Percentiles rank a stretch among this genome's conserved stretches.
Evolutionary conservation across 2,888 invertebrate genomes (phyloP).

Genomic region (Sinopyrophorus schimmeli): DNA sequence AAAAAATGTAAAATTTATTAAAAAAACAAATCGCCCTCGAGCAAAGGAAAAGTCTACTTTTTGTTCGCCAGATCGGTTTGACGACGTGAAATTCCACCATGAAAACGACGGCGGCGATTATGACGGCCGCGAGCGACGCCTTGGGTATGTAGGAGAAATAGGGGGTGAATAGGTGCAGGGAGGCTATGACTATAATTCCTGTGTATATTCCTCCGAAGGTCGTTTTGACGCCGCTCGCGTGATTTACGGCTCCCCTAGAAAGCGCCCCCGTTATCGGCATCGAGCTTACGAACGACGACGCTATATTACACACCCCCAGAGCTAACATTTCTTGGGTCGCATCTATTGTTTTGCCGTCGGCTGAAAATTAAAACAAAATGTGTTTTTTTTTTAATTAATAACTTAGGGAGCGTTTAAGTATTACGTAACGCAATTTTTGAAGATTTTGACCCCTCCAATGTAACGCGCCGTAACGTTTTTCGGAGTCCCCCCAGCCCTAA

Average conservation of each 20-base stretch:
- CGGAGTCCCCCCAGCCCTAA: too few relatives aligned
- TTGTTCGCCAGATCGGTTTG: constrained; percentile 67
- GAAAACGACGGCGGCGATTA: constrained; percentile 71
- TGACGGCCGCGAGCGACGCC: constrained; percentile 69
- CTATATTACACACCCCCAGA: constrained; percentile 65
- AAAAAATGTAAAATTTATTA: constrained; percentile 17
- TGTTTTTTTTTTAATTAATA: background rate
- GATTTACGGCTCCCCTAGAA: constrained; percentile 70
- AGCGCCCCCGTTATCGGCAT: constrained; percentile 69
- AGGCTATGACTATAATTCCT: constrained; percentile 59
- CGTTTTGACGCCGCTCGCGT: constrained; percentile 71
- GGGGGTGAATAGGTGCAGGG: constrained; percentile 66
- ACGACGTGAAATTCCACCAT: constrained; percentile 68
- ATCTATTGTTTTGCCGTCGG: constrained; percentile 64
- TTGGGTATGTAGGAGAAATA: constrained; percentile 68
- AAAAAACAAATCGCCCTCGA: background rate
- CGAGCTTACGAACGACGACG: constrained; percentile 68
- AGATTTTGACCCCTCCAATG: too few relatives aligned
- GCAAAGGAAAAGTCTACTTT: constrained; percentile 57
- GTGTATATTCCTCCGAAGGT: constrained; percentile 69
- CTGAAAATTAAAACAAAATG: constrained; percentile 46
- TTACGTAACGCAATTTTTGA: too few relatives aligned
- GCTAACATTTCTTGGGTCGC: constrained; percentile 75
- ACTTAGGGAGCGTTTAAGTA: too few relatives aligned
- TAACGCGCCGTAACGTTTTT: too few relatives aligned